phyloP scores from a whole-genome alignment of 2,113 vertebrate species.

The Dinomys branickii region DNA sequence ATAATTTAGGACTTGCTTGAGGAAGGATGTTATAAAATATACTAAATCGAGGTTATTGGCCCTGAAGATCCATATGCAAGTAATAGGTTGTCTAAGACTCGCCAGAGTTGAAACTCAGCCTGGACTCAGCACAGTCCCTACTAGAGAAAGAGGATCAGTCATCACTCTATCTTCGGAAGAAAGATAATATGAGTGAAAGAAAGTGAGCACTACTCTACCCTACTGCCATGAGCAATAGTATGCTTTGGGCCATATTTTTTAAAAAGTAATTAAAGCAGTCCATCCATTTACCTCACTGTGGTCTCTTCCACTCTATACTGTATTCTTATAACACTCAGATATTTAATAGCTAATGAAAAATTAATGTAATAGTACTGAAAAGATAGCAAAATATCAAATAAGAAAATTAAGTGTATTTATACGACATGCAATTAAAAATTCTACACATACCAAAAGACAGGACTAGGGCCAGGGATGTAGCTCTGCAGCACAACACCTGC shows the following conservation, averaged over 20 bases:
- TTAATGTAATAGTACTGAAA: background rate
- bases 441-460: background rate
- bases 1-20: background rate
- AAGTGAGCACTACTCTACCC: background rate
- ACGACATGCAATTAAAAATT: background rate
- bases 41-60: background rate
- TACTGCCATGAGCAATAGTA: background rate
- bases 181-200: background rate
- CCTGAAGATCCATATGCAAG: background rate
- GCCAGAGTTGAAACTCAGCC: background rate
- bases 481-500: too few species aligned
- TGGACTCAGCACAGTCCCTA: background rate
- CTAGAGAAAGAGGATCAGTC: background rate
- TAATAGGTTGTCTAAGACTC: background rate
- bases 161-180: background rate
- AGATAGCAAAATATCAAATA: background rate
- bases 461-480: too few species aligned
- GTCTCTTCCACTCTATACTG: background rate
- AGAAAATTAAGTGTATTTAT: background rate
- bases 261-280: background rate
- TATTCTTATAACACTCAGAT: background rate
- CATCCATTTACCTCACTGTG: background rate
- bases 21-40: background rate
- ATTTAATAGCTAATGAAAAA: background rate
- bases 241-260: background rate